phyloP scores from a whole-genome alignment of 2,113 vertebrate species.

The Acrocephalus arundinaceus region DNA sequence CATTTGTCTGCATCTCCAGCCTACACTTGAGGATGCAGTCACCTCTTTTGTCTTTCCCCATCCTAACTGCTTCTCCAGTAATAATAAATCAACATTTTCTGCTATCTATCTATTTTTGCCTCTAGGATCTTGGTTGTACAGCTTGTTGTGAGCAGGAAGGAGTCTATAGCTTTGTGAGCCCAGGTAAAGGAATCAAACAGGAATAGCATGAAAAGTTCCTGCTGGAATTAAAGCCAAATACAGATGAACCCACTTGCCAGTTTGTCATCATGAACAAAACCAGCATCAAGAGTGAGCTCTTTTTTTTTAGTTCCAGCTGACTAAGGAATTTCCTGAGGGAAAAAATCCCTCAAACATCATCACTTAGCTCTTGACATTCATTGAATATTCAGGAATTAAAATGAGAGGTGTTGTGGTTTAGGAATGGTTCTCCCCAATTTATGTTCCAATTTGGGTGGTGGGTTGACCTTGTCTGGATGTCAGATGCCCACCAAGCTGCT shows the following conservation, averaged over 20 bases:
- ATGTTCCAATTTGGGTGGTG: neutral
- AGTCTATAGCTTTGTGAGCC: neutral
- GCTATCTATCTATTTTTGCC: neutral
- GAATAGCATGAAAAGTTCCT: neutral
- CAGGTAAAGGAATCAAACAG: neutral
- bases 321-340: neutral
- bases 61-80: neutral
- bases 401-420: neutral
- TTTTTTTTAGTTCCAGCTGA: neutral
- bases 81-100: neutral
- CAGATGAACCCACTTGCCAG: neutral
- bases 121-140: neutral
- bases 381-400: neutral
- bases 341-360: neutral
- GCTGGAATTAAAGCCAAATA: neutral
- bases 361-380: neutral
- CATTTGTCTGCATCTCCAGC: neutral
- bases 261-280: neutral
- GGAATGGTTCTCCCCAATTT: neutral
- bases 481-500: accelerated
- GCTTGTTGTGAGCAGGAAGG: neutral
- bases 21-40: neutral
- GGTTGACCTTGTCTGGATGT: neutral
- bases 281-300: neutral
- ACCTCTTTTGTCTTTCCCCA: neutral